Base-by-base conservation (phyloP, 2,797 vertebrate genomes). In the Anisognathus igniventris region DNA sequence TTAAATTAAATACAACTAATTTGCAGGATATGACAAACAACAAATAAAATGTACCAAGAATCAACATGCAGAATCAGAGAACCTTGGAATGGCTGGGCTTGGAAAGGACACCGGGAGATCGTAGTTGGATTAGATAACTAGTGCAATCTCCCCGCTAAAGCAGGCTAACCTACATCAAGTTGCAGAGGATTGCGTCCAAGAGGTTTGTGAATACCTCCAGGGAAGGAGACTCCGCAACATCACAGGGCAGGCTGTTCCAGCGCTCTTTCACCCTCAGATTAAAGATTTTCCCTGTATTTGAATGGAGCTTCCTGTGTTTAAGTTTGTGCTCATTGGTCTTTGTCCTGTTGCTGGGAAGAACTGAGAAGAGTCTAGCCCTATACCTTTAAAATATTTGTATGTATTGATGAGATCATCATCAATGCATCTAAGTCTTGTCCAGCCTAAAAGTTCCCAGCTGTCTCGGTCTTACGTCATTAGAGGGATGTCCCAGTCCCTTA, bases 1-100 rank as follows among this genome's bases (percentile, higher is more conserved):
- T 95, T 92, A 95, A 97, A 96, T 93, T 93, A 96, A 97, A 95
- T 86, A 92, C 33, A 92, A 92, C 88, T 92, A 84, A 95, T 95
- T 95, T 93, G 57, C 48, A 94, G 45, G 57, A 90, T 65, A 86
- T 76, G 72, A 75, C 33, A 39, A 37, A 86, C 42, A 72, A 67
- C 48, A 96, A 96, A 96, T 92, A 94, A 92, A 96, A 86, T 76
- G 35, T 81, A 82, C 22, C 42, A 68, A 85, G 75, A 85, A 96
- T 94, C 79, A 92, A 90, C 88, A 53, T n/a, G 31, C 9, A 40
- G 39, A 75, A 68, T 62, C 14, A 56, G 9, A 56, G 20, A 47
- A 65, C 53, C 25, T 57, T 25, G 33, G 51, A 58, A 35, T 10
- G 22, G 8, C 3, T 70, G 9, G 28, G 4, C 3, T 60, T 65